phyloP scores from a whole-genome alignment of 2,888 invertebrate species.

The Lymantria monacha region DNA sequence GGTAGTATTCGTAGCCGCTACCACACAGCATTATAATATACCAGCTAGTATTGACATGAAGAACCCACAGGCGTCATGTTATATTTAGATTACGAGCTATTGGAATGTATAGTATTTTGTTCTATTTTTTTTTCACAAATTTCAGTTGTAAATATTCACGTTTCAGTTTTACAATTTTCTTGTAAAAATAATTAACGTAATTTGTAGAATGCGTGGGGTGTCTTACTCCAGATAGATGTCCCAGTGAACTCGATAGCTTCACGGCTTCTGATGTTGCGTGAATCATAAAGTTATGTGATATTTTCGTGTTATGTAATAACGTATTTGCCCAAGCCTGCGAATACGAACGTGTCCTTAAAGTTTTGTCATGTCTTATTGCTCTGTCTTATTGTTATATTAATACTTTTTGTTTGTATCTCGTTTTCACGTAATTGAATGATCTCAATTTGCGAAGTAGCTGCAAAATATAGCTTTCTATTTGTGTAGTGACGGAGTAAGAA shows the following conservation, averaged over 20 bases:
- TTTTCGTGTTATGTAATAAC: constrained; percentile 42
- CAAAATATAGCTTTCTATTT: too few relatives aligned
- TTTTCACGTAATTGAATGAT: background rate
- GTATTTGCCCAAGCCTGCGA: constrained; percentile 44
- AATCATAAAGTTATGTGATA: constrained; percentile 50
- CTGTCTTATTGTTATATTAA: constrained; percentile 8
- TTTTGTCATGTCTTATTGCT: constrained; percentile 10
- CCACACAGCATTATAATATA: too few relatives aligned
- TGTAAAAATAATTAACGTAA: constrained; percentile 14
- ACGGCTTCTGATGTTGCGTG: constrained; percentile 43
- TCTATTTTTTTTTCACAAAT: constrained; percentile 20
- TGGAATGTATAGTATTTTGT: constrained; percentile 33
- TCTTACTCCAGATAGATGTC: constrained; percentile 24
- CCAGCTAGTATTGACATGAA: constrained; percentile 45
- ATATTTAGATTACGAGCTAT: constrained; percentile 51
- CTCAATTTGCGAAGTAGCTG: too few relatives aligned
- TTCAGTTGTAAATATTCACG: background rate
- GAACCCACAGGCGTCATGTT: constrained; percentile 53
- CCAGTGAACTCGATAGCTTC: constrained; percentile 35
- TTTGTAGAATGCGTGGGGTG: constrained; percentile 19
- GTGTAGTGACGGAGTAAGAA: background rate
- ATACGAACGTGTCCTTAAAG: constrained; percentile 43
- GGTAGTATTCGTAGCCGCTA: too few relatives aligned
- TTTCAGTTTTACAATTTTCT: constrained; percentile 33
- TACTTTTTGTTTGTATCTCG: constrained; percentile 4